Base-by-base conservation (phyloP, 2,888 invertebrate genomes). In the Leucophenga montana region DNA sequence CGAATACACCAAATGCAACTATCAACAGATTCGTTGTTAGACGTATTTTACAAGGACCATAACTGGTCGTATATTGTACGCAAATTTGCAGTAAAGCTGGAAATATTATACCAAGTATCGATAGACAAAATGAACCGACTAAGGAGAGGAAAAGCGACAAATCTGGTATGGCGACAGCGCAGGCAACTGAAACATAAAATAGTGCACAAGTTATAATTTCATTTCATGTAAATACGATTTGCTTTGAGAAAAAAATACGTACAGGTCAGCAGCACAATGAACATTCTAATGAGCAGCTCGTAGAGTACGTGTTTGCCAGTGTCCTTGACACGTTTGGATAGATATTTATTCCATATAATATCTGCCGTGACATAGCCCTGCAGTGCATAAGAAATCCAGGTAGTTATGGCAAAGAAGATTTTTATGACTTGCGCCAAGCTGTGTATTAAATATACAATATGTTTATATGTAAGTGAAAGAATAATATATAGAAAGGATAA, bases 361-460 rank as follows among this genome's bases (percentile, higher is more conserved):
- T 96, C 95, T 91, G 98, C 94, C 0, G 99, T 98, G 3, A 99
- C 99, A 90, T 98, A 99, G 88, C 99, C 97, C 89, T 99, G 98
- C n/a, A 99, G 91, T 46, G 95, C 94, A 90, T 98, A 99, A 0
- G 98, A 96, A 80, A 98, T 92, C 91, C 98, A 97, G 62, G 98
- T 95, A 18, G 95, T 95, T 0, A 95, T 89, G 0, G 95, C 95
- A 70, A 95, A 95, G 92, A 95, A 94, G 39, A 95, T 79, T 85
- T 95, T 95, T 0, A 94, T 94, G n/a, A 93, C 92, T 85, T 95
- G 95, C 0, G 94, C 95, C 80, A 94, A 90, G 18, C 94, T 87
- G 67, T 0, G 72, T 31, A 13, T 54, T 50, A 22, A 66, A 50
- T 22, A 27, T 27, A 27, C 27, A 27, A n/a, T n/a, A n/a, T n/a